phyloP scores from a whole-genome alignment of 2,797 vertebrate species.

The Myotis daubentonii region DNA sequence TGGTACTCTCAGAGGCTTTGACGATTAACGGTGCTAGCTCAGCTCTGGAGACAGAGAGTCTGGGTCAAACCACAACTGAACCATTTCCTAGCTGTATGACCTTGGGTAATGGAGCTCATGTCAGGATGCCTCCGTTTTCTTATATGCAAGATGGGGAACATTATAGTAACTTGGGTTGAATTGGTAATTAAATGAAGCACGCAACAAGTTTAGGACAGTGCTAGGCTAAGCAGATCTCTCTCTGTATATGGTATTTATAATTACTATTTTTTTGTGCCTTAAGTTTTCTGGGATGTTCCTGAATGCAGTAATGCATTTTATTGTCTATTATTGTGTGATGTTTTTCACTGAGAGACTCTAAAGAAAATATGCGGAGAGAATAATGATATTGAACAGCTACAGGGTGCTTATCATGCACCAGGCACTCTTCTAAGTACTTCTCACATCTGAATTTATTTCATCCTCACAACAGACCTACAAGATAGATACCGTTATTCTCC shows the following conservation, averaged over 20 bases:
- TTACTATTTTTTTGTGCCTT: not conserved
- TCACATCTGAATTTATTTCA: not conserved
- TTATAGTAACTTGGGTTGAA: not conserved
- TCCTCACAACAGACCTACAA: not conserved
- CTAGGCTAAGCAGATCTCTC: not conserved
- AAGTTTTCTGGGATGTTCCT: not conserved
- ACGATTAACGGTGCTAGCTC: not conserved
- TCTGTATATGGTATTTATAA: not conserved
- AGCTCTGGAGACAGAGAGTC: not conserved
- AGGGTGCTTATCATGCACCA: not conserved
- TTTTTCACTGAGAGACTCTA: not conserved
- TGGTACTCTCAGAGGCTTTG: not conserved
- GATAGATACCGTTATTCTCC: not conserved
- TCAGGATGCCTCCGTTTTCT: not conserved
- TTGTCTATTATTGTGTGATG: not conserved
- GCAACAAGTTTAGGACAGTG: not conserved
- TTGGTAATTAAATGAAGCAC: not conserved
- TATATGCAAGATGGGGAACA: not conserved
- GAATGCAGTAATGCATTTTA: not conserved
- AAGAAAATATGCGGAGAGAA: not conserved
- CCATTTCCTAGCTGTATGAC: not conserved
- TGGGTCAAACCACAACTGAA: not conserved
- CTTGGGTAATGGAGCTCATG: not conserved
- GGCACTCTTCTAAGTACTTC: not conserved
- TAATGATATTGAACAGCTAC: not conserved